Evolutionary conservation across 2,888 invertebrate genomes (phyloP), one percentile per base, ranked within the genome.

Genomic region (Zelleria hepariella): DNA sequence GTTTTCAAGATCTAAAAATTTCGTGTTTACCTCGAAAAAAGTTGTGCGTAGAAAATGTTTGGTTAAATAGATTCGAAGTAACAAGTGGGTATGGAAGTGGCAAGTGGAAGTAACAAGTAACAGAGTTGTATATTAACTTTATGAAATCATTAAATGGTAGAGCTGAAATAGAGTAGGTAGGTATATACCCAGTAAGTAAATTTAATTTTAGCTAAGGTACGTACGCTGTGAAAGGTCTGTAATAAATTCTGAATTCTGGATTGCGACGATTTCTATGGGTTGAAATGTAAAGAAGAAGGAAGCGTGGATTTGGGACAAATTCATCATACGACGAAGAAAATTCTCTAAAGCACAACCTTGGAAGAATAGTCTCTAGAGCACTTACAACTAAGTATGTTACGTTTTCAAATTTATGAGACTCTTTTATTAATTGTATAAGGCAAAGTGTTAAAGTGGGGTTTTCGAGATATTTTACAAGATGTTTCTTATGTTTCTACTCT

Each of bases 271-370:
- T n/a, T n/a, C n/a, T n/a, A n/a, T n/a, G n/a, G n/a, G n/a, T n/a
- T n/a, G n/a, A n/a, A n/a, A n/a, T n/a, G n/a, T n/a, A n/a, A n/a
- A n/a, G n/a, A n/a, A n/a, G n/a, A n/a, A n/a, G n/a, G n/a, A n/a
- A n/a, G n/a, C n/a, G n/a, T n/a, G n/a, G n/a, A n/a, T n/a, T n/a
- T n/a, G n/a, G n/a, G n/a, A n/a, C n/a, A n/a, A n/a, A n/a, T n/a
- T 57, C 49, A 25, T 15, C 27, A 42, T 25, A 51, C 21, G 49
- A 49, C 58, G 72, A 71, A 80, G 79, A 77, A 83, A 85, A 81
- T 79, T 85, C 83, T 85, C 86, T 85, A 85, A 87, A 86, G 87
- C 87, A 87, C 87, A 87, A 88, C 87, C 87, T 81, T 87, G 86
- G 87, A 87, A 86, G 86, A 88, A 85, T 86, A 86, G 85, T 86